These are phyloP conservation scores for Antheraea assamensis DNA, from an alignment of 2,888 invertebrate genomes.

Conservation along the genomic window DNA sequence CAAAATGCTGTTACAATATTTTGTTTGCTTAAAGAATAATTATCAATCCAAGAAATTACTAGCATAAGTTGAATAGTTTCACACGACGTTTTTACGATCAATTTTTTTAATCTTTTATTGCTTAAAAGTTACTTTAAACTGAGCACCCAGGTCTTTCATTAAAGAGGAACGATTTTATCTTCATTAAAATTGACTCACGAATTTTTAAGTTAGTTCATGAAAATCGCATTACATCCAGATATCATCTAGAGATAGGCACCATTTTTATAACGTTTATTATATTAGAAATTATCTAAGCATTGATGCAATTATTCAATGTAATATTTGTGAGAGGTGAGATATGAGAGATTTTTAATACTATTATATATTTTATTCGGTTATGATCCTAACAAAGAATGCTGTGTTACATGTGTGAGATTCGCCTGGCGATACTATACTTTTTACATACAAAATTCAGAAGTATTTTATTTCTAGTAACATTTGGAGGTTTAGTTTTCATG, in stretches of 20 bases:
- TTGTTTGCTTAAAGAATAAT: too few relatives aligned
- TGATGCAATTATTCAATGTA: neutral
- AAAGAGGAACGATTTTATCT: slow-evolving; percentile 1
- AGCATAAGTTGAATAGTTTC: too few relatives aligned
- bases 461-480: too few relatives aligned
- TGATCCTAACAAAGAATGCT: neutral
- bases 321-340: neutral
- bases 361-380: too few relatives aligned
- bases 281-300: neutral
- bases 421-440: too few relatives aligned
- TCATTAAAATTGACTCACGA: slow-evolving; percentile 13
- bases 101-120: slow-evolving; percentile 17
- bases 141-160: slow-evolving; percentile 18
- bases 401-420: too few relatives aligned
- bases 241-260: neutral
- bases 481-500: too few relatives aligned
- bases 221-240: neutral
- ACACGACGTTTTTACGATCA: neutral
- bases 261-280: neutral
- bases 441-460: too few relatives aligned
- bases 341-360: too few relatives aligned
- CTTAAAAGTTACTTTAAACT: slow-evolving; percentile 8
- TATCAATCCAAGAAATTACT: too few relatives aligned
- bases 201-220: neutral
- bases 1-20: too few relatives aligned